phyloP scores from a whole-genome alignment of 2,888 invertebrate species.

The Xestia xanthographa region DNA sequence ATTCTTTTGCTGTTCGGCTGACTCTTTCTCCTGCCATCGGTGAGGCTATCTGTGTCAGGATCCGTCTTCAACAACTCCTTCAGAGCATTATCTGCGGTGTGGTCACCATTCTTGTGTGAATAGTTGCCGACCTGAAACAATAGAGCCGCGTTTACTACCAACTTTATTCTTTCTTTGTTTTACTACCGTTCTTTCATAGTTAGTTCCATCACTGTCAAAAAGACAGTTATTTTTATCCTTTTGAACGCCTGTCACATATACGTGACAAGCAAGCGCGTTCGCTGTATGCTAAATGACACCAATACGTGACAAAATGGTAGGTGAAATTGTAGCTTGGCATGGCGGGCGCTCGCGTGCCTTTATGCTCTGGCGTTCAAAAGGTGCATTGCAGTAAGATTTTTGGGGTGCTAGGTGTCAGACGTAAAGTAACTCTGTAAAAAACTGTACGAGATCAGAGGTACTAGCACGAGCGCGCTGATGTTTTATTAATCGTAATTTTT shows the following conservation, averaged over 20 bases:
- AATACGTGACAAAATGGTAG: no score
- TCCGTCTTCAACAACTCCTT: constrained; percentile 84
- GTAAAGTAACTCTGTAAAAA: neutral
- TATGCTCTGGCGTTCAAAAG: no score
- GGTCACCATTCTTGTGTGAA: constrained; percentile 82
- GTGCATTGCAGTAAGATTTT: neutral
- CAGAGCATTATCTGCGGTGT: constrained; percentile 83
- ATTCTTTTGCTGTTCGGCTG: constrained; percentile 77
- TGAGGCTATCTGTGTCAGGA: constrained; percentile 81
- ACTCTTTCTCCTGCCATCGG: constrained; percentile 84
- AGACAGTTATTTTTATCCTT: neutral
- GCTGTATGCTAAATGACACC: no score
- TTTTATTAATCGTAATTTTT: no score
- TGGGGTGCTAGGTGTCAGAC: neutral
- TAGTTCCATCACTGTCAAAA: neutral
- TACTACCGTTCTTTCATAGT: neutral
- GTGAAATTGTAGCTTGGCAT: no score
- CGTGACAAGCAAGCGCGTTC: no score
- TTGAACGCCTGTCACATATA: no score
- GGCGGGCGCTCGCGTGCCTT: no score
- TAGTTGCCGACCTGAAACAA: constrained; percentile 81
- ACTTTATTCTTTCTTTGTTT: neutral
- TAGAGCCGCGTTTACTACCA: neutral
- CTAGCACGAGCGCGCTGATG: no score
- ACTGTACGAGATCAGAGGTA: no score